These are phyloP conservation scores for Chelon labrosus DNA, from an alignment of 2,797 vertebrate species.

Conservation along the genomic window DNA sequence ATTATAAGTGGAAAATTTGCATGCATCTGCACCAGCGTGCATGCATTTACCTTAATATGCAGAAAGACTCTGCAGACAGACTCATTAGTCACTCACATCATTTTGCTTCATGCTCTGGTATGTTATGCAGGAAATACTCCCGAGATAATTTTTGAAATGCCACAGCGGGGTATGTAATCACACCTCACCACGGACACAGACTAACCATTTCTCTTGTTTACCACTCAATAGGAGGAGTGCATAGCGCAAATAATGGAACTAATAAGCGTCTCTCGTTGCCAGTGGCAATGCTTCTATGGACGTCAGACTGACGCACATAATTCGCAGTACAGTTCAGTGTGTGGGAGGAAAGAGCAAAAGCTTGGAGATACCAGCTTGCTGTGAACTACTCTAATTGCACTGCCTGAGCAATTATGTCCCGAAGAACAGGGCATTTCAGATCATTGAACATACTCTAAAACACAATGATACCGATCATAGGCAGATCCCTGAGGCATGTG, in stretches of 20 bases:
- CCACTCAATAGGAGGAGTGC: conserved; percentile 40
- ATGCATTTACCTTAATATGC: conserved; percentile 40
- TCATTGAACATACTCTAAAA: conserved; percentile 53
- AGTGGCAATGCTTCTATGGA: conserved; percentile 72
- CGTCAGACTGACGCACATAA: conserved; percentile 86
- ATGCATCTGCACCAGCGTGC: conserved; percentile 35
- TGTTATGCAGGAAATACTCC: conserved; percentile 22
- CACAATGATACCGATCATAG: conserved; percentile 64
- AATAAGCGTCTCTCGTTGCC: conserved; percentile 72
- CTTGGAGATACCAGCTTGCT: conserved; percentile 77
- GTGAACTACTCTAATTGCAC: conserved; percentile 85
- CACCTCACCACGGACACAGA: conserved; percentile 31
- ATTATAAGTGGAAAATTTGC: conserved; percentile 1
- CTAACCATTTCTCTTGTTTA: conserved; percentile 58
- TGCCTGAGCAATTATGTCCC: conserved; percentile 74
- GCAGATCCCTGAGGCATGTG: conserved; percentile 55
- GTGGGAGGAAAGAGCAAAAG: conserved; percentile 83
- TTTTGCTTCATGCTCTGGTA: conserved; percentile 26
- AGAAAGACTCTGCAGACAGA: neutral
- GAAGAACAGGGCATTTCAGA: conserved; percentile 65
- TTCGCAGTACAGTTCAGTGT: conserved; percentile 71
- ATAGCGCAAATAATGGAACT: conserved; percentile 66
- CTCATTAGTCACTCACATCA: conserved; percentile 7
- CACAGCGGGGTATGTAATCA: conserved; percentile 43
- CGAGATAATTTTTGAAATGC: conserved; percentile 20